A percentile compares a stretch with the other conserved stretches of the same genome.
Evolutionary conservation across 2,113 vertebrate species (phyloP).

Genomic region (Gallinago media): DNA sequence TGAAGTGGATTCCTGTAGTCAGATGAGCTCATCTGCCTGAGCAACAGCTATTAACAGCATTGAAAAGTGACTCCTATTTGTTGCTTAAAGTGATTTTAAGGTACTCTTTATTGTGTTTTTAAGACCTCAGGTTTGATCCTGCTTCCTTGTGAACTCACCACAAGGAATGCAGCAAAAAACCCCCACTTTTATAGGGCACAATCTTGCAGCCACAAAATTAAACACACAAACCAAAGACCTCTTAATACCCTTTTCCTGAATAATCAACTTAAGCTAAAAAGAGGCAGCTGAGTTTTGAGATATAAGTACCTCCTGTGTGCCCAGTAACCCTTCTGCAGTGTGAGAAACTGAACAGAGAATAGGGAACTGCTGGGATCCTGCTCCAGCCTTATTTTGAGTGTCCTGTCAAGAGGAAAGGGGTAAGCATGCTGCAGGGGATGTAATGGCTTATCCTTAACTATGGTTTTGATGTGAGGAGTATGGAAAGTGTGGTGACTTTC

Average conservation of each 20-base stretch:
- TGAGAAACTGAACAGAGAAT: background rate
- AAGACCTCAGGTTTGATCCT: background rate
- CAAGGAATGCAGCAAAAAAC: background rate
- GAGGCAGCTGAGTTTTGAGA: background rate
- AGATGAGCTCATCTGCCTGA: conserved; percentile 25
- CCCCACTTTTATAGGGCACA: background rate
- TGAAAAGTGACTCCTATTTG: background rate
- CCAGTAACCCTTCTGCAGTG: background rate
- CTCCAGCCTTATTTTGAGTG: background rate
- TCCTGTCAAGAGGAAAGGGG: background rate
- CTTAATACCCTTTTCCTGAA: background rate
- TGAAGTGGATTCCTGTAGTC: conserved; percentile 15
- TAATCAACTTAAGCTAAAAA: background rate
- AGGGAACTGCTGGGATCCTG: background rate
- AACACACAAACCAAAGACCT: background rate
- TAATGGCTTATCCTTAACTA: background rate
- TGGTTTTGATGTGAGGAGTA: background rate
- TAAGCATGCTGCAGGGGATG: background rate
- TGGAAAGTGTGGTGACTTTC: background rate
- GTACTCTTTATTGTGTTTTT: background rate
- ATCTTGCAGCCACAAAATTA: background rate
- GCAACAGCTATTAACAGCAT: background rate
- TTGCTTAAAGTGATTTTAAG: background rate
- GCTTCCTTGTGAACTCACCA: background rate
- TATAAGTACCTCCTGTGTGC: background rate